Conservation (phyloP, 1,140 invertebrate species). For the Caenorhabditis latens region DNA sequence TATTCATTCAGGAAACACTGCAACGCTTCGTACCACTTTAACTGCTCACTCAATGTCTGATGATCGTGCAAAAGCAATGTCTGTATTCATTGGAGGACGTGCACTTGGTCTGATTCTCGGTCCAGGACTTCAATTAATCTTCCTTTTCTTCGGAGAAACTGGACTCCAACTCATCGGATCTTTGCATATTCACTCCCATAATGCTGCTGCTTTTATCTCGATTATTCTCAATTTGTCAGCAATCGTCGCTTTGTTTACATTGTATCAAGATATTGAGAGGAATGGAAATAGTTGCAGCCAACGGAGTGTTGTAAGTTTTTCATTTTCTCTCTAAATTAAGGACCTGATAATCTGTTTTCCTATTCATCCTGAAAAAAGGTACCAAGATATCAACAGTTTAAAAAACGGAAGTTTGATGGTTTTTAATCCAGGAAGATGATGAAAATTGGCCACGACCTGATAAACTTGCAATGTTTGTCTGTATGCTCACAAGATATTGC, state of each 20-base stretch:
- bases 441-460: conserved; percentile 20
- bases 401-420: background rate
- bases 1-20: background rate
- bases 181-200: conserved; percentile 10
- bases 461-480: conserved; percentile 33
- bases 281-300: conserved; percentile 39
- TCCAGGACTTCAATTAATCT: conserved; percentile 15
- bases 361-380: no score
- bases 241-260: background rate
- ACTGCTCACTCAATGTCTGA: conserved; percentile 19
- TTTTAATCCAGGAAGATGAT: conserved; percentile 2
- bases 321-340: background rate
- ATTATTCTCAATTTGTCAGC: background rate
- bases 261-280: conserved; percentile 15
- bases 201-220: conserved; percentile 10
- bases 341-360: background rate
- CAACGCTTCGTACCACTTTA: conserved; percentile 8
- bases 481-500: conserved; percentile 35
- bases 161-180: conserved; percentile 4
- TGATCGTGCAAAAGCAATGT: conserved; percentile 24
- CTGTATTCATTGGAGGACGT: conserved; percentile 21
- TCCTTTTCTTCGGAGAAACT: conserved; percentile 13
- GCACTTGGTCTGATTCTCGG: conserved; percentile 5
- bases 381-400: background rate
- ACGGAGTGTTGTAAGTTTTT: conserved; percentile 12